Evolutionary conservation across 2,888 invertebrate genomes (phyloP), one percentile per base, ranked within the genome.

Genomic region (Lordiphosa andalusiaca): DNA sequence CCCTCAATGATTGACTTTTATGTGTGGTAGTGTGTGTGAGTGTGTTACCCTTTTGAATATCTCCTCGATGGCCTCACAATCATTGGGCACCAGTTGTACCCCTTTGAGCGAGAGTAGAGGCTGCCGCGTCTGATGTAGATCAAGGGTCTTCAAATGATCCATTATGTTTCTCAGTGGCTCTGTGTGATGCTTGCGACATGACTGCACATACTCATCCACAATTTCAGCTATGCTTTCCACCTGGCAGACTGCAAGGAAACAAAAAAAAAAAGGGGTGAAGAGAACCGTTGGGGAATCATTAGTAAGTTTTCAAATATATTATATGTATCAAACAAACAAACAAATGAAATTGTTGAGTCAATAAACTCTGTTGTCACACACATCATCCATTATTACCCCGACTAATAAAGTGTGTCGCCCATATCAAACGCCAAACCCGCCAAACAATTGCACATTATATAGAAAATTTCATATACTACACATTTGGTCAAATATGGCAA

Each of bases 31-130:
- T 16, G 13, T 38, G 13, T 16, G 13, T n/a, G 52, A 9, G 52
- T 67, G 30, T 9, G 30, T 74, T 73, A 89, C 93, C 87, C 94
- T 91, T 85, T 94, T 92, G 61, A 97, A 92, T 58, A 97, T 91
- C 73, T 96, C 95, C 88, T 97, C 97, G 49, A 97, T 89, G 12
- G 95, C 93, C 90, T 97, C 96, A 87, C 93, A 93, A 67, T 93
- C 93, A 57, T 92, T 91, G 67, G 92, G 90, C 65, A 93, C 92
- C 63, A 94, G 89, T 67, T 92, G 90, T 68, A 92, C 91, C 61
- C 92, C 92, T 89, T 91, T 89, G 48, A 93, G 88, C 76, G 90
- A 89, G 49, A 95, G 90, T 42, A 92, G 90, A 10, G 92, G 91
- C 47, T 92, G 92, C n/a, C 94, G 91, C 42, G 67, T 56, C 54